Evolutionary conservation across 2,797 vertebrate species (phyloP).

Genomic region (Tenualosa ilisha): DNA sequence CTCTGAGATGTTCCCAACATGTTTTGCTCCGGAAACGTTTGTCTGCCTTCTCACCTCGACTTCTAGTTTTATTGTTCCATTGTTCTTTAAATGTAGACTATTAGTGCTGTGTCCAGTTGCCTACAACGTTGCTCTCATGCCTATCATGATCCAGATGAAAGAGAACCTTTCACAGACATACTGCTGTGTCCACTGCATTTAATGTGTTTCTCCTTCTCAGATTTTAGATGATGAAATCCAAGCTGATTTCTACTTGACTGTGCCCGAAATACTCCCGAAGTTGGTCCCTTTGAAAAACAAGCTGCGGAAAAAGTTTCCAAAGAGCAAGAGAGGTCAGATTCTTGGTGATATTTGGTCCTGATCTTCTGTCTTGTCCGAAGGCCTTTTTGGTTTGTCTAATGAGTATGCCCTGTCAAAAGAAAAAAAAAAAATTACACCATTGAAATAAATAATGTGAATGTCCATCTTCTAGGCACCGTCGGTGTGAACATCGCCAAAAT

Average conservation of each 20-base stretch:
- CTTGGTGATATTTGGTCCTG: not conserved
- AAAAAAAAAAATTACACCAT: not conserved
- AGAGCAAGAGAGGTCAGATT: constrained; percentile 74
- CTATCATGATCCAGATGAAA: no score
- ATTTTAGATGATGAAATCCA: constrained; percentile 86
- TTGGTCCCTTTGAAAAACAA: constrained; percentile 82
- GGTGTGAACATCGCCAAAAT: constrained; percentile 81
- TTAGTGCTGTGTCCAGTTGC: not conserved
- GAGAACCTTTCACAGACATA: no score
- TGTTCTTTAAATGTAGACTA: not conserved
- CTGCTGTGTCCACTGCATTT: not conserved
- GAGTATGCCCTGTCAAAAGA: no score
- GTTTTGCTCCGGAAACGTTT: not conserved
- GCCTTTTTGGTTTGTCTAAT: not conserved
- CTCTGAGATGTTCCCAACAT: not conserved
- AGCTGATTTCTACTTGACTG: constrained; percentile 87
- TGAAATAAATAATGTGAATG: not conserved
- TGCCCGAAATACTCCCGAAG: constrained; percentile 82
- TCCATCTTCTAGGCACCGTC: constrained; percentile 75
- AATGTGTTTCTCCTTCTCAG: constrained; percentile 63
- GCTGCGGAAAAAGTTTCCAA: constrained; percentile 86
- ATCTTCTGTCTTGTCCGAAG: not conserved
- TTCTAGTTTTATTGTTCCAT: no score
- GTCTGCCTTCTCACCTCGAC: not conserved
- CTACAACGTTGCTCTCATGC: no score